Base-by-base conservation (phyloP, 1,140 invertebrate species). In the Bombus waltoni region DNA sequence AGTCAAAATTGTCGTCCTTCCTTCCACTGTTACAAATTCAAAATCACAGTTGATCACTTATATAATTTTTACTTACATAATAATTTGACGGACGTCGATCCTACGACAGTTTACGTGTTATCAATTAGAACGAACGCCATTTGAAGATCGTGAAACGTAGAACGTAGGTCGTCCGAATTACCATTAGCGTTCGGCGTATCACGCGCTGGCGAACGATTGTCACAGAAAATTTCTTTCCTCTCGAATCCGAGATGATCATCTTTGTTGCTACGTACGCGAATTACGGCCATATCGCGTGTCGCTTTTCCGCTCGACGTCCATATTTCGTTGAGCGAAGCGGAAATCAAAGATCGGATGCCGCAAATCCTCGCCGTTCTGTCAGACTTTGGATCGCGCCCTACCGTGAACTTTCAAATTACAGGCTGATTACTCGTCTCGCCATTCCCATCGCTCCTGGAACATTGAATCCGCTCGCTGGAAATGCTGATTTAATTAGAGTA, bases 401-500 rank as follows among this genome's bases (percentile, higher is more conserved):
- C 66, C 68, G 68, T 47, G 62, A 79, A 79, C 47, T 53, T 57
- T n/a, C 47, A 38, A 68, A 68, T 81, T n/a, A 62, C 28, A 25
- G 25, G 9, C 18, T 72, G 79, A 79, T 68, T 68, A 68, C 65
- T 79, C 77, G 42, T 22, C 65, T 32, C 9, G n/a, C 59, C 42
- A 13, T 35, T 44, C 25, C 42, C 9, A 28, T 47, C 25, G 9
- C 44, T 22, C 42, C 3, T 9, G 9, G 2, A 38, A n/a, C 28
- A 6, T 2, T 13, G 18, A 47, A 38, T 47, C 32, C 32, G n/a
- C 5, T 38, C 4, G 77, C 13, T 66, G 13, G 77, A 79, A 79
- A 38, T 22, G 75, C 57, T 42, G 75, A 70, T 35, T 70, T 35
- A 47, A 79, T 35, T 79, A 32, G 42, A 47, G 32, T 28, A 10